Evolutionary conservation across 2,888 invertebrate species (phyloP), one percentile per base, ranked within the genome.

Genomic region (Lepeophtheirus nordmannii): DNA sequence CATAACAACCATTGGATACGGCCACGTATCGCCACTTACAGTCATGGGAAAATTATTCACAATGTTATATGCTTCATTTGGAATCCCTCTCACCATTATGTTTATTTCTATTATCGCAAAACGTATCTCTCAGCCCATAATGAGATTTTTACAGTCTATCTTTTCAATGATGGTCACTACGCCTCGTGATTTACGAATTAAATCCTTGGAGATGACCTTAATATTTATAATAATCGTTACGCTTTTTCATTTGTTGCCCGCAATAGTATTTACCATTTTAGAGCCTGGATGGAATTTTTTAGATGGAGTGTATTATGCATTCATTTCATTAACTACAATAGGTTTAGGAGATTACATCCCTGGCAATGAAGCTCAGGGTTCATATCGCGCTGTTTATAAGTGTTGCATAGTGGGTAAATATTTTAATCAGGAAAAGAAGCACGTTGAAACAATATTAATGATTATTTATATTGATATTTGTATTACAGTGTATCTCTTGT

Each of bases 301-400:
- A 39, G 65, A 65, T 58, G 53, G 37, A 11, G 22, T 65, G 9
- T 65, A 65, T 40, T 65, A 58, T 30, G 58, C 58, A 38, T 65
- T 65, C 38, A 65, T 65, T n/a, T 65, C 65, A 8, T 38, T 65
- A 10, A 65, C 65, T 30, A 65, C 65, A 14, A 65, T 65, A 23
- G 65, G 65, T 1, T 37, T 65, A 14, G 65, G 65, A 1, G 65
- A 65, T 58, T 65, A 58, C 17, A 58, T 65, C 23, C 65, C 65
- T 38, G 65, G 65, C 8, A 58, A 65, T 40, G 11, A 37, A 8
- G 65, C 23, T 23, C 53, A 40, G 1, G 30, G 30, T 8, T n/a
- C 7, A 2, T 37, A 53, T 14, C 8, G 17, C 5, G 62, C 39
- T 17, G 2, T 38, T 20, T 62, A 62, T 41, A 62, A 62, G 7